These are phyloP conservation scores for Agrotis clavis DNA, from an alignment of 2,888 invertebrate genomes.

Conservation along the genomic window DNA sequence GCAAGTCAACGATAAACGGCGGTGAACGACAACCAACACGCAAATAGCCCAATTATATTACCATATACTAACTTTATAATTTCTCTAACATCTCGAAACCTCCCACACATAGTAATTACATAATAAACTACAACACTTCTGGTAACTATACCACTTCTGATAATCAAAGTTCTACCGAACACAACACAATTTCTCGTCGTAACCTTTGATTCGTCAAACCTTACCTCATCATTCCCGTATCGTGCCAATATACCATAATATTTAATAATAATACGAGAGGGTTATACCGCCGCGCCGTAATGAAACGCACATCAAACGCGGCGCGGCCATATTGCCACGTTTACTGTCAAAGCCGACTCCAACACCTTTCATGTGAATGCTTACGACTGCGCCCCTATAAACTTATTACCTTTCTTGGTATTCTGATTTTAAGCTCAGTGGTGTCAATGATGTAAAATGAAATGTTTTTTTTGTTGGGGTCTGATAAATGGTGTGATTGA, in stretches of 20 bases:
- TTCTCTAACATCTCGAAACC: background rate
- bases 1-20: background rate
- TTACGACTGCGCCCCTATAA: slow-evolving; percentile 49
- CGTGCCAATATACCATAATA: slow-evolving; percentile 40
- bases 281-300: slow-evolving; percentile 43
- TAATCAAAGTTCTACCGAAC: slow-evolving; percentile 5
- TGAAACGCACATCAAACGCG: slow-evolving; percentile 56
- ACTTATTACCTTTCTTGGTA: slow-evolving; percentile 40
- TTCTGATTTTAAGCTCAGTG: slow-evolving; percentile 19
- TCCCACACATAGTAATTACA: slow-evolving; percentile 7
- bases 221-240: background rate
- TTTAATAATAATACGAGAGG: slow-evolving; percentile 53
- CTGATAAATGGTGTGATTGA: background rate
- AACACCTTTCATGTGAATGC: slow-evolving; percentile 56
- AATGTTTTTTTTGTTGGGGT: background rate
- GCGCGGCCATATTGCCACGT: slow-evolving; percentile 44
- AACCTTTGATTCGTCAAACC: slow-evolving; percentile 16
- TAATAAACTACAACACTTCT: slow-evolving; percentile 6
- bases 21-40: background rate
- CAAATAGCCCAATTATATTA: background rate
- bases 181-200: slow-evolving; percentile 3
- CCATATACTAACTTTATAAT: background rate
- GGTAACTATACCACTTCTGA: background rate
- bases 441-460: slow-evolving; percentile 20
- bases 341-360: slow-evolving; percentile 40